Evolutionary conservation across 2,113 vertebrate genomes (phyloP).

Genomic region (Ardeotis arabs): DNA sequence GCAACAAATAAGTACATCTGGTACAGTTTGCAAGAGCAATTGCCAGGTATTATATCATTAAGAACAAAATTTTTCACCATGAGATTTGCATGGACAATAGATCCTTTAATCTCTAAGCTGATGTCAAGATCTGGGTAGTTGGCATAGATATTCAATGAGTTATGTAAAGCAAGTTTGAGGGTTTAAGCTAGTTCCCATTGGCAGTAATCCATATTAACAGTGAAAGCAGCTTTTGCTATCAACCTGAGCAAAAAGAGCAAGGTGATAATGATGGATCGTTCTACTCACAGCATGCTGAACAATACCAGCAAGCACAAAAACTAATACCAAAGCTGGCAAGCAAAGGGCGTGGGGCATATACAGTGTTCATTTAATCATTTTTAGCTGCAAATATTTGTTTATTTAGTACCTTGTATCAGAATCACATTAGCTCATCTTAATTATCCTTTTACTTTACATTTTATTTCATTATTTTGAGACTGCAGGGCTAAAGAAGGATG

Average conservation of each 20-base stretch:
- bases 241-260: background rate
- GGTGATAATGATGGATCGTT: background rate
- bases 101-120: background rate
- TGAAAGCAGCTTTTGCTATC: background rate
- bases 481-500: background rate
- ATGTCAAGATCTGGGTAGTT: background rate
- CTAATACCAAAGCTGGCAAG: background rate
- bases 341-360: background rate
- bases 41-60: background rate
- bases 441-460: background rate
- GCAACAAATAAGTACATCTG: background rate
- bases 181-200: background rate
- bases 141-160: background rate
- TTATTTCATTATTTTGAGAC: background rate
- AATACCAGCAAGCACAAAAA: background rate
- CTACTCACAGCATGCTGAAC: background rate
- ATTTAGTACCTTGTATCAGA: background rate
- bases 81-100: conserved; percentile 19
- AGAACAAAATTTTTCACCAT: background rate
- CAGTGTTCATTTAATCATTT: background rate
- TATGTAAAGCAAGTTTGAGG: background rate
- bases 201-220: background rate
- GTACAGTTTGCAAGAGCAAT: background rate
- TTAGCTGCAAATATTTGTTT: background rate
- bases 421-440: background rate